Evolutionary conservation across 2,113 vertebrate species (phyloP).

Genomic region (Loxodonta africana): DNA sequence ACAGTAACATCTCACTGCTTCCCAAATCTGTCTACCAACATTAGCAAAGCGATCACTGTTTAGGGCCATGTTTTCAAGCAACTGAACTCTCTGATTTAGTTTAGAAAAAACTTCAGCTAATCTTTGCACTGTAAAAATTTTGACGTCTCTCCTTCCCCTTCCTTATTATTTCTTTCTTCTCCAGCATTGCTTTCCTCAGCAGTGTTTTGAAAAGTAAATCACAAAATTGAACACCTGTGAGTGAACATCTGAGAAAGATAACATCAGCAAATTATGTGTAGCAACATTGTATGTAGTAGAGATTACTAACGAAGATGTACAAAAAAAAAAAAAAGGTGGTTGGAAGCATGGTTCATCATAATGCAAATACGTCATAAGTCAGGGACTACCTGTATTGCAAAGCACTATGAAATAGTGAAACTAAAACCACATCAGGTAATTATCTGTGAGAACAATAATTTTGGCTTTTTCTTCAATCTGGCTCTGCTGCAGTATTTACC

Average conservation of each 20-base stretch:
- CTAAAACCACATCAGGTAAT: neutral
- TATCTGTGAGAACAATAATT: neutral
- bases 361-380: no score
- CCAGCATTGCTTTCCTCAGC: neutral
- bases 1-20: neutral
- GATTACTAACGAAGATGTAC: no score
- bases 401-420: conserved; percentile 7
- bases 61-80: neutral
- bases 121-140: neutral
- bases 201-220: neutral
- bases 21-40: neutral
- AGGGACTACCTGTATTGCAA: neutral
- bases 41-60: neutral
- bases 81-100: neutral
- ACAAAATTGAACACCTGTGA: neutral
- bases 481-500: neutral
- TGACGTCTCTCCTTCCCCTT: neutral
- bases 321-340: no score
- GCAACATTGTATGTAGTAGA: no score
- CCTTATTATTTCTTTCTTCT: neutral
- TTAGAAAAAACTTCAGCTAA: neutral
- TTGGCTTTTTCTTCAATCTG: neutral
- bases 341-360: no score
- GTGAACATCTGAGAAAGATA: no score
- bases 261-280: no score